Conservation (phyloP, 2,113 vertebrate genomes). For the Passer domesticus region DNA sequence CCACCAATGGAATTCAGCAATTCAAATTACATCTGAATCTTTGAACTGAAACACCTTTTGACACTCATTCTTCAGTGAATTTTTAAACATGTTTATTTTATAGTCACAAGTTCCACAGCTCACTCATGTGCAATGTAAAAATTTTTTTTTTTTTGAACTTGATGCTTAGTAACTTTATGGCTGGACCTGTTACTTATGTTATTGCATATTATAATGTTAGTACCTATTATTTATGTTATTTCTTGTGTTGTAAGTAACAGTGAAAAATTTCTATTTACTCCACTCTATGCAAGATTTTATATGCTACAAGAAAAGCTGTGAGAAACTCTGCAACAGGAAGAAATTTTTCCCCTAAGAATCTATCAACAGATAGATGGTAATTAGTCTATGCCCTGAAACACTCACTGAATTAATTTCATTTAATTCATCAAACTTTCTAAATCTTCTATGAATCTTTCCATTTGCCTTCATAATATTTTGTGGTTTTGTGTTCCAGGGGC, state of each 20-base stretch:
- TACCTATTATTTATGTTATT: not conserved
- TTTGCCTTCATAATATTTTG: not conserved
- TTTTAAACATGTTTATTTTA: not conserved
- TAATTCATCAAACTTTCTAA: not conserved
- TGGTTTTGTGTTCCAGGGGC: not conserved
- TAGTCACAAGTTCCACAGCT: not conserved
- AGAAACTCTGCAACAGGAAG: not conserved
- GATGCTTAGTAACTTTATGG: not conserved
- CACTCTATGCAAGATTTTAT: not conserved
- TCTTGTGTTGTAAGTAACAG: not conserved
- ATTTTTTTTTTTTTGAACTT: not conserved
- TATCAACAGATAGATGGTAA: not conserved
- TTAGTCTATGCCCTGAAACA: constrained; percentile 30
- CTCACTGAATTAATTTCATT: constrained; percentile 29
- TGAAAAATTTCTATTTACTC: not conserved
- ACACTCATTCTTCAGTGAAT: not conserved
- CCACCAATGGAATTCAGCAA: not conserved
- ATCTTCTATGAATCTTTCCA: not conserved
- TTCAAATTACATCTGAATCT: not conserved
- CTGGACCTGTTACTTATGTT: not conserved
- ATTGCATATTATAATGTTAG: not conserved
- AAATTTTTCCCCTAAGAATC: not conserved
- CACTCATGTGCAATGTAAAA: not conserved
- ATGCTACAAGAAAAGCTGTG: not conserved
- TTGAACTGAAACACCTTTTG: not conserved